Evolutionary conservation across 2,888 invertebrate species (phyloP).

Genomic region (Eretmocerus hayati): DNA sequence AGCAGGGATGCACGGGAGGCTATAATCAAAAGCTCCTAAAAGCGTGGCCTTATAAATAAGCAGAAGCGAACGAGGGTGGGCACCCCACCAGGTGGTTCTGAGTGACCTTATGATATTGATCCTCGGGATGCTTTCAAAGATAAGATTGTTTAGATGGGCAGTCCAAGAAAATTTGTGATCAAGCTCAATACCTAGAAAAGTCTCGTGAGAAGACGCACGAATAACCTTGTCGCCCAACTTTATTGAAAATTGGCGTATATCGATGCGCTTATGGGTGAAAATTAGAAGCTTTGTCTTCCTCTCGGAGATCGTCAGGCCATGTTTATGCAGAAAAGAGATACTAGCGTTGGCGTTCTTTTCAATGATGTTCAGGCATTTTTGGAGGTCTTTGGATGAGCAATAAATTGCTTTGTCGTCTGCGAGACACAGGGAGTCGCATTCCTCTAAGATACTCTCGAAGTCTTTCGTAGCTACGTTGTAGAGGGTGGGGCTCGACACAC

Average conservation of each 20-base stretch:
- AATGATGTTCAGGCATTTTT: neutral
- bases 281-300: neutral
- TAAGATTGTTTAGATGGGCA: neutral
- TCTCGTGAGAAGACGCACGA: neutral
- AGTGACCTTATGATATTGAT: neutral
- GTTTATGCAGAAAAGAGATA: neutral
- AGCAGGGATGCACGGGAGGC: neutral
- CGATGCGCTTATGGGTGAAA: neutral
- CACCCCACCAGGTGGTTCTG: neutral
- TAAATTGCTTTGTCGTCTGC: neutral
- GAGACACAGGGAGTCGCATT: neutral
- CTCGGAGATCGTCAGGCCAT: neutral
- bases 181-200: neutral
- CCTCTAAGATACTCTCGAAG: neutral
- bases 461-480: neutral
- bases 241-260: too few relatives aligned
- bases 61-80: neutral
- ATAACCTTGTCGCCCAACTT: too few relatives aligned
- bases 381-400: neutral
- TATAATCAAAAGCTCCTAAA: neutral
- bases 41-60: neutral
- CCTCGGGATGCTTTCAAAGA: neutral
- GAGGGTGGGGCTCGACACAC: neutral
- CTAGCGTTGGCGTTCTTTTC: neutral
- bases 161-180: neutral